These are phyloP conservation scores for Schizaphis graminum DNA, from an alignment of 2,888 invertebrate species.

Conservation along the genomic window DNA sequence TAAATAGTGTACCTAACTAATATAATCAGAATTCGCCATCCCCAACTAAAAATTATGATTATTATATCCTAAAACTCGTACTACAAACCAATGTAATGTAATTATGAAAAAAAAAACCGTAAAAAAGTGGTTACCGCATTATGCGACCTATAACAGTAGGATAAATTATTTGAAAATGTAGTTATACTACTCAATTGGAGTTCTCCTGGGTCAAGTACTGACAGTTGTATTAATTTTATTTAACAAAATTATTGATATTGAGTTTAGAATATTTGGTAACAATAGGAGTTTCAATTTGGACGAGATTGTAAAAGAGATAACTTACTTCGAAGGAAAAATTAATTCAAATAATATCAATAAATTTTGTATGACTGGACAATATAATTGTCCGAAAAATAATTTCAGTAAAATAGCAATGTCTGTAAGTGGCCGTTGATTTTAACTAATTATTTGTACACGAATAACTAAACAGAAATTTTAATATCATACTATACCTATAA, in stretches of 20 bases:
- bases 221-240: neutral
- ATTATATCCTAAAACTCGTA: no score
- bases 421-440: constrained; percentile 70
- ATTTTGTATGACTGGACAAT: constrained; percentile 68
- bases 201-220: no score
- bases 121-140: no score
- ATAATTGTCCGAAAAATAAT: constrained; percentile 75
- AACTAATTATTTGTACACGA: neutral
- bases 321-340: constrained; percentile 77
- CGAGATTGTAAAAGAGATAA: constrained; percentile 79
- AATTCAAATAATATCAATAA: constrained; percentile 74
- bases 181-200: no score
- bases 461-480: neutral
- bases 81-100: no score
- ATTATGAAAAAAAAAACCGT: no score
- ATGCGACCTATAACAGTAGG: no score
- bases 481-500: neutral
- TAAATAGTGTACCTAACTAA: no score
- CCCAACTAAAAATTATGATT: no score
- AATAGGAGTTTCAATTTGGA: constrained; percentile 80
- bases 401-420: constrained; percentile 76
- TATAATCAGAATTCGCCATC: no score
- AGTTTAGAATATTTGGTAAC: constrained; percentile 76
- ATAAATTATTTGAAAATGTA: no score
- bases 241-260: neutral